Evolutionary conservation across 2,888 invertebrate genomes (phyloP).

Genomic region (Neoitamus cyanurus): DNA sequence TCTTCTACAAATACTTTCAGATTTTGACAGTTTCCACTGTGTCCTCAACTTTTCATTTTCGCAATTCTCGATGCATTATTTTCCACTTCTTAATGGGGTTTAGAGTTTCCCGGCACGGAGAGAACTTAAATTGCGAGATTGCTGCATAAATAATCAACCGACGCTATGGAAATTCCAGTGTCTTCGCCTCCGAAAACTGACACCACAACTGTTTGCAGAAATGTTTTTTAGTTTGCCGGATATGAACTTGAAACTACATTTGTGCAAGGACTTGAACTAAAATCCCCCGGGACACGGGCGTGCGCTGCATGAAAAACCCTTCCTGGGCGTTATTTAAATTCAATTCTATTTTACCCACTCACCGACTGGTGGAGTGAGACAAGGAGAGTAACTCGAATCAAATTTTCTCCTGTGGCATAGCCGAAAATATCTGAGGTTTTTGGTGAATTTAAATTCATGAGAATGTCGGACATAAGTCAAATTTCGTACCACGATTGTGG

Average conservation of each 20-base stretch:
- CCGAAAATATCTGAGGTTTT: not conserved
- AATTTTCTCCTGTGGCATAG: not conserved
- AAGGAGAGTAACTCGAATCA: not conserved
- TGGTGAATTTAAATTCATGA: not conserved
- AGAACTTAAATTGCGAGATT: not conserved
- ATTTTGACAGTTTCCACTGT: not conserved
- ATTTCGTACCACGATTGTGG: not conserved
- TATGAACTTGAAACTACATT: not conserved
- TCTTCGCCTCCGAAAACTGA: not conserved
- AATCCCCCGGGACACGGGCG: not conserved
- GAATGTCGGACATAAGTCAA: not conserved
- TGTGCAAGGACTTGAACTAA: not conserved
- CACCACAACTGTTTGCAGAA: not conserved
- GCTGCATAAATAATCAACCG: not conserved
- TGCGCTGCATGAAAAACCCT: not conserved
- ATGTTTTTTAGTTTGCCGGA: not conserved
- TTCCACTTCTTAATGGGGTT: not conserved
- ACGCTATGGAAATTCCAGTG: not conserved
- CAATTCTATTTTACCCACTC: not conserved
- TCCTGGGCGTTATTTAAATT: not conserved
- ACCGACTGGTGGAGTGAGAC: not conserved
- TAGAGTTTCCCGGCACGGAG: not conserved
- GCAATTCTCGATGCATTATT: not conserved
- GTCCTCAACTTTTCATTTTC: not conserved
- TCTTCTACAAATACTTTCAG: too few relatives aligned